These are phyloP conservation scores for Eueremaeus valkanovi DNA, from an alignment of 2,888 invertebrate genomes.

Conservation along the genomic window DNA sequence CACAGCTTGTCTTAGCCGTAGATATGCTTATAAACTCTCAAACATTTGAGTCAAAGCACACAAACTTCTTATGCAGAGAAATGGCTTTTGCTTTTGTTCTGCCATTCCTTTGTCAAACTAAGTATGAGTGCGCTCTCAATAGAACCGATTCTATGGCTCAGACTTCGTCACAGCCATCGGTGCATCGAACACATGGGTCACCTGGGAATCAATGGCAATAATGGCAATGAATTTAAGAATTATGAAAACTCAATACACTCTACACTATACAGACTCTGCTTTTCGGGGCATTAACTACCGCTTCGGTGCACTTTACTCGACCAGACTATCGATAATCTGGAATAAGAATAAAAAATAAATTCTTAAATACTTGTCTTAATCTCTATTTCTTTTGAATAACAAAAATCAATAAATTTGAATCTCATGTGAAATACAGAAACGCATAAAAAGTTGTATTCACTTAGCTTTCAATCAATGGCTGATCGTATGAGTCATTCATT, in stretches of 20 bases:
- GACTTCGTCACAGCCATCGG: slow-evolving; percentile 1
- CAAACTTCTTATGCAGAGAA: slow-evolving; percentile 21
- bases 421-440: slow-evolving; percentile 14
- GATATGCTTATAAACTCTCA: slow-evolving; percentile 25
- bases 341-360: slow-evolving; percentile 7
- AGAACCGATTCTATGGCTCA: slow-evolving; percentile 10
- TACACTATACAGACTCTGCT: no score
- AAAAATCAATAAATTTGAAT: slow-evolving; percentile 12
- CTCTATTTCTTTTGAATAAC: neutral
- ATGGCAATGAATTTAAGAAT: slow-evolving; percentile 20
- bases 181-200: neutral
- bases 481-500: neutral
- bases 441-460: neutral
- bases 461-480: neutral
- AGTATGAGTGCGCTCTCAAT: slow-evolving; percentile 18
- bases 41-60: neutral
- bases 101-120: slow-evolving; percentile 21
- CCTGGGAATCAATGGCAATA: slow-evolving; percentile 34
- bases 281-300: slow-evolving; percentile 20
- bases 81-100: slow-evolving; percentile 35
- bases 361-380: slow-evolving; percentile 17
- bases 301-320: neutral
- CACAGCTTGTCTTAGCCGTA: slow-evolving; percentile 12
- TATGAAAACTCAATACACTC: neutral
- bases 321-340: slow-evolving; percentile 20